phyloP scores from a whole-genome alignment of 1,140 invertebrate species.

The Tetramorium alpestre region DNA sequence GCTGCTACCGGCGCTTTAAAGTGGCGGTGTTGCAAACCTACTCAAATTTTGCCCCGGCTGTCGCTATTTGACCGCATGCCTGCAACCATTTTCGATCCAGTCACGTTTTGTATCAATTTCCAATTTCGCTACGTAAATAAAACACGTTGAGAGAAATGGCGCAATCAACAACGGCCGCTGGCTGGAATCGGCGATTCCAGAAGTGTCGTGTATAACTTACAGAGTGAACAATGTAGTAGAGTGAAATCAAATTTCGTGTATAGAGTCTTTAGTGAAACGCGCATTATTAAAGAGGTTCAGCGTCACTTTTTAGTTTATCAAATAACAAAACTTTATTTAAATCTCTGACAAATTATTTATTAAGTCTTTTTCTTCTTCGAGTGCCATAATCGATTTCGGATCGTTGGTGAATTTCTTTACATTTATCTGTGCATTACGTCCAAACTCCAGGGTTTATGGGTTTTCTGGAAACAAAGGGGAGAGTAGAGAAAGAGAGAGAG shows the following conservation, averaged over 20 bases:
- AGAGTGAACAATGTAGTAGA: background rate
- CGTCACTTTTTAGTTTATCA: background rate
- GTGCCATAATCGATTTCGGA: no score
- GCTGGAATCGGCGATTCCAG: slow-evolving; percentile 27
- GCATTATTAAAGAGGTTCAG: background rate
- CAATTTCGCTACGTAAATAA: slow-evolving; percentile 44
- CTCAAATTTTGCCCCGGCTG: background rate
- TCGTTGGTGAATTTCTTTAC: no score
- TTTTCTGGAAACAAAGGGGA: no score
- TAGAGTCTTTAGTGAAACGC: background rate
- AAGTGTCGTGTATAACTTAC: slow-evolving; percentile 31
- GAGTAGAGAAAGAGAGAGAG: no score
- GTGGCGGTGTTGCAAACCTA: background rate
- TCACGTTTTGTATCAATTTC: slow-evolving; percentile 48
- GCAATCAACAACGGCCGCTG: slow-evolving; percentile 39
- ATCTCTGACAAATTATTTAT: background rate
- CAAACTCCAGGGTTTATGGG: no score
- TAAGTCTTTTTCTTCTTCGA: background rate
- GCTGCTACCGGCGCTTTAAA: background rate
- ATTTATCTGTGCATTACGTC: no score
- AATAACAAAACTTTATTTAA: background rate
- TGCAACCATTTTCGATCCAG: background rate
- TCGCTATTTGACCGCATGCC: slow-evolving; percentile 1
- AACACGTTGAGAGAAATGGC: slow-evolving; percentile 44
- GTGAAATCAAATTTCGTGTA: background rate